These are phyloP conservation scores for Eptesicus fuscus DNA, from an alignment of 2,113 vertebrate species.

Conservation along the genomic window DNA sequence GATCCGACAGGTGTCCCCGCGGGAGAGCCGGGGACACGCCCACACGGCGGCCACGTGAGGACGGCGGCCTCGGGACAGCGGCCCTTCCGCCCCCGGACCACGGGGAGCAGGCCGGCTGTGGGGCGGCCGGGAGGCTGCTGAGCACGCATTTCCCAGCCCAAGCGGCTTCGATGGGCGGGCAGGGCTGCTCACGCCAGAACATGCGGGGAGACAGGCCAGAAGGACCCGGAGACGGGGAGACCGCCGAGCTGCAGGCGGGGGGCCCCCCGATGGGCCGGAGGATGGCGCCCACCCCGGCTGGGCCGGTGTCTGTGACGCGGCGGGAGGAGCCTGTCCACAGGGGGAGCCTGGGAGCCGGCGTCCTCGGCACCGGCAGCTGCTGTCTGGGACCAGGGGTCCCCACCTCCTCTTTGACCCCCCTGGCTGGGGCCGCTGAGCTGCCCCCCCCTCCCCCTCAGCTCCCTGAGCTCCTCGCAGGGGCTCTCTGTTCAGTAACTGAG, in stretches of 20 bases:
- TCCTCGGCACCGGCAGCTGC: not conserved
- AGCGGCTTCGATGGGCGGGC: rapidly evolving
- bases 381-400: rapidly evolving
- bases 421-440: rapidly evolving
- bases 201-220: not conserved
- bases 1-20: not conserved
- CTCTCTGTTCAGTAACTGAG: too few species aligned
- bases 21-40: rapidly evolving
- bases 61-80: too few species aligned
- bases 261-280: too few species aligned
- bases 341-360: not conserved
- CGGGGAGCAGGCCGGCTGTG: too few species aligned
- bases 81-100: not conserved
- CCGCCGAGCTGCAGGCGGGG: rapidly evolving
- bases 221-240: too few species aligned
- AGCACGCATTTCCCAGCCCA: rapidly evolving
- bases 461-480: not conserved
- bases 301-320: too few species aligned
- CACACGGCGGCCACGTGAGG: rapidly evolving
- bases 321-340: too few species aligned
- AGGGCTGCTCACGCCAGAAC: not conserved
- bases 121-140: rapidly evolving
- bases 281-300: too few species aligned
- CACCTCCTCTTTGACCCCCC: not conserved
- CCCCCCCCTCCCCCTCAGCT: rapidly evolving